Evolutionary conservation across 2,113 vertebrate species (phyloP).

Genomic region (Sorex araneus): DNA sequence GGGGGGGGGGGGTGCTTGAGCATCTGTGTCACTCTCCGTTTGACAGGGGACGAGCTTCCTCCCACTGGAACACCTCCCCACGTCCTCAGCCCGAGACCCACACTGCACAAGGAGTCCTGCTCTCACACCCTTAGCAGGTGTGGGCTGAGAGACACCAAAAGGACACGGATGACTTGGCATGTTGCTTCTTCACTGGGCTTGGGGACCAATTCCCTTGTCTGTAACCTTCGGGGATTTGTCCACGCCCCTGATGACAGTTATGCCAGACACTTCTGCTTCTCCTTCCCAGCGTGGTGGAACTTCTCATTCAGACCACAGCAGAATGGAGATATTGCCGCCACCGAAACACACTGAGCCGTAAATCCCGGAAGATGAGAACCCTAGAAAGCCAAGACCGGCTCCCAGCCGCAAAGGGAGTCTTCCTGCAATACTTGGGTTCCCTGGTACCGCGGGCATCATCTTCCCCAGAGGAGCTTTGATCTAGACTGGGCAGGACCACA

Average conservation of each 20-base stretch:
- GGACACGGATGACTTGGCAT: not conserved
- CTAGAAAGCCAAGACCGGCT: not conserved
- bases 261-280: too few relatives aligned
- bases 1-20: too few relatives aligned
- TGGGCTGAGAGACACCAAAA: not conserved
- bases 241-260: too few relatives aligned
- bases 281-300: too few relatives aligned
- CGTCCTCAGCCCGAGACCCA: too few relatives aligned
- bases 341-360: not conserved
- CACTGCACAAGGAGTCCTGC: not conserved
- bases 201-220: not conserved
- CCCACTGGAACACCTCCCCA: too few relatives aligned
- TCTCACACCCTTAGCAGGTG: not conserved
- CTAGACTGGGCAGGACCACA: not conserved
- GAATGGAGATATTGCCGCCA: not conserved
- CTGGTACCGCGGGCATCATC: not conserved
- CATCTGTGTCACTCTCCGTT: too few relatives aligned
- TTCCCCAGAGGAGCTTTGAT: not conserved
- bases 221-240: too few relatives aligned
- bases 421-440: not conserved
- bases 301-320: too few relatives aligned
- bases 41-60: too few relatives aligned
- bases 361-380: constrained; percentile 1
- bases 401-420: not conserved
- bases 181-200: not conserved